Evolutionary conservation across 2,888 invertebrate genomes (phyloP).

Genomic region (Ypsolopha sequella): DNA sequence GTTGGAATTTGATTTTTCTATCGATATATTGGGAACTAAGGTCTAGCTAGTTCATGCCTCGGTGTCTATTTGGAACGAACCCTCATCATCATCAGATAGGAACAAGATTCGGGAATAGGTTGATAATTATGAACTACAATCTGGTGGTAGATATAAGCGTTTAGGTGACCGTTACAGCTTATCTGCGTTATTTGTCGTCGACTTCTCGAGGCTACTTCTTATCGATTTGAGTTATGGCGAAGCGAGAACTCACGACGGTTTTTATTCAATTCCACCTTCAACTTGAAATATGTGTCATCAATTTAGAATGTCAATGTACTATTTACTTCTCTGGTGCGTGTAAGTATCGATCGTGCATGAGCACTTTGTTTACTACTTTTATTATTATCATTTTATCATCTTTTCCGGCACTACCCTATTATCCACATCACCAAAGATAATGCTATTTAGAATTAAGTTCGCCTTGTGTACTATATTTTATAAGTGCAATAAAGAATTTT

Average conservation of each 20-base stretch:
- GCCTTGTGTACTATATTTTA: no score
- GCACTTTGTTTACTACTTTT: not conserved
- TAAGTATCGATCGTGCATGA: not conserved
- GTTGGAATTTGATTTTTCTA: no score
- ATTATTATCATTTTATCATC: no score
- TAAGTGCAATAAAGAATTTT: no score
- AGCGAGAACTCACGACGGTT: slow-evolving; percentile 16
- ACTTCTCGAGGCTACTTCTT: slow-evolving; percentile 35
- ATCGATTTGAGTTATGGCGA: slow-evolving; percentile 61
- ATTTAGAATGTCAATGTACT: not conserved
- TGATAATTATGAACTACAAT: slow-evolving; percentile 69
- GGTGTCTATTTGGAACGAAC: no score
- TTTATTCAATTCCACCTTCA: not conserved
- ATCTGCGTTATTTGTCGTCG: slow-evolving; percentile 66
- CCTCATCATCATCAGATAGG: slow-evolving; percentile 47
- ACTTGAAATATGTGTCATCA: not conserved
- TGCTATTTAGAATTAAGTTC: no score
- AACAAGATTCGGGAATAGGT: slow-evolving; percentile 22
- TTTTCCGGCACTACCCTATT: no score
- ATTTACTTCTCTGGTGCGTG: not conserved
- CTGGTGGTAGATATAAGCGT: slow-evolving; percentile 57
- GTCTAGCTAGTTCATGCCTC: no score
- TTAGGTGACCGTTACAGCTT: slow-evolving; percentile 58
- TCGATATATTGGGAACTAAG: no score
- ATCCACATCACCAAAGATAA: not conserved